Percentiles rank a stretch among this genome's conserved stretches.
Conservation (phyloP, 2,888 invertebrate genomes). For the Masnerella sp. region DNA sequence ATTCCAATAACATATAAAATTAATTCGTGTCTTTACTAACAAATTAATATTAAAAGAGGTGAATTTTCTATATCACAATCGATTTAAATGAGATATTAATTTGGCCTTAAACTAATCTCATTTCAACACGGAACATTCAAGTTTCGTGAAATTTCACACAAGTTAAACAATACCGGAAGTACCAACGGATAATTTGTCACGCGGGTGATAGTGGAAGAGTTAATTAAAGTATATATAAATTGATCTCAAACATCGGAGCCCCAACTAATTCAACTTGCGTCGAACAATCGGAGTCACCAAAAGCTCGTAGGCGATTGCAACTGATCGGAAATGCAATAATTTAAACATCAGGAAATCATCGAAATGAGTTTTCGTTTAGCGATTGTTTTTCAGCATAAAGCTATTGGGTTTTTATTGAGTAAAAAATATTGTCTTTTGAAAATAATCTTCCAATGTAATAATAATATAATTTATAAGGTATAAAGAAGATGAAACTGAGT, state of each 20-base stretch:
- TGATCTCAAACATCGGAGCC: constrained; percentile 21
- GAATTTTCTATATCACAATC: no score
- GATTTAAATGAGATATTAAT: no score
- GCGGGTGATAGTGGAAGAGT: constrained; percentile 18
- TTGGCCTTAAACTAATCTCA: constrained; percentile 9
- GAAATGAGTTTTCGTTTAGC: not conserved
- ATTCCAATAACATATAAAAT: no score
- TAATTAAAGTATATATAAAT: constrained; percentile 31
- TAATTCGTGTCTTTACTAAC: no score
- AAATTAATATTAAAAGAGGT: no score
- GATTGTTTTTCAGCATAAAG: constrained; percentile 1
- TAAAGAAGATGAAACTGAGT: no score
- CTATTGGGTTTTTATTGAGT: no score
- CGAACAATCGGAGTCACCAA: constrained; percentile 4
- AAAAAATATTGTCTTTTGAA: no score
- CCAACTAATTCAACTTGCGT: constrained; percentile 25
- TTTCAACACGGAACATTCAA: not conserved
- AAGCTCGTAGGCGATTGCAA: constrained; percentile 3
- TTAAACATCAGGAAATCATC: constrained; percentile 8
- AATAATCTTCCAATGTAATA: no score
- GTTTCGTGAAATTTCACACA: not conserved
- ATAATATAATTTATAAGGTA: no score
- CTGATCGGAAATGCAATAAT: constrained; percentile 17
- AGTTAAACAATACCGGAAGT: constrained; percentile 5
- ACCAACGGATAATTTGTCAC: constrained; percentile 10